A percentile compares a stretch with the other conserved stretches of the same genome.
Conservation (phyloP, 23 tunicate genomes). For the Ascidia mentula region DNA sequence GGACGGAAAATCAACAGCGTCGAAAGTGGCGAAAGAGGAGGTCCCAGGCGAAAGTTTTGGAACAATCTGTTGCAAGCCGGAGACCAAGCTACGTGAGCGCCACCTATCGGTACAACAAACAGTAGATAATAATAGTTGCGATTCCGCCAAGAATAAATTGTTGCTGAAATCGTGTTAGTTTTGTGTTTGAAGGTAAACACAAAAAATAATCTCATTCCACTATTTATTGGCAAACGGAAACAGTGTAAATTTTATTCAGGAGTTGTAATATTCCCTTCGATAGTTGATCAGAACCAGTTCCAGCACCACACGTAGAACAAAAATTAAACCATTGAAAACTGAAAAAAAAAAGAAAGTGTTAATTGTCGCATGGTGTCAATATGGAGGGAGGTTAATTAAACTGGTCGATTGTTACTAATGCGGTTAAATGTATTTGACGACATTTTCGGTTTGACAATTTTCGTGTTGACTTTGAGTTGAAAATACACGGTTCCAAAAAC, state of each 20-base stretch:
- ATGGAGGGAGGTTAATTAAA: background rate
- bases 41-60: conserved; percentile 2
- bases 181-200: too few species aligned
- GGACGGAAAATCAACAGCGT: conserved; percentile 31
- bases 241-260: too few species aligned
- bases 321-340: conserved; percentile 59
- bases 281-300: conserved; percentile 51
- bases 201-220: too few species aligned
- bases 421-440: too few species aligned
- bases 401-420: too few species aligned
- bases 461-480: too few species aligned
- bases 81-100: background rate
- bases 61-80: background rate
- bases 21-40: conserved; percentile 8
- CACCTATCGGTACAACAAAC: background rate
- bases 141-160: too few species aligned
- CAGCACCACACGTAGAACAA: conserved; percentile 46
- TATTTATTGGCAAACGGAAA: too few species aligned
- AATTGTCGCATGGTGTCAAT: background rate
- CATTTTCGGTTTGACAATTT: too few species aligned
- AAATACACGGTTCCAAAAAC: too few species aligned
- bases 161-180: too few species aligned
- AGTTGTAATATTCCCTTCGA: conserved; percentile 58
- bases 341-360: background rate
- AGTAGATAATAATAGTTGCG: too few species aligned